Conservation (phyloP, 2,797 vertebrate genomes). For the Microctenopoma lineatum region DNA sequence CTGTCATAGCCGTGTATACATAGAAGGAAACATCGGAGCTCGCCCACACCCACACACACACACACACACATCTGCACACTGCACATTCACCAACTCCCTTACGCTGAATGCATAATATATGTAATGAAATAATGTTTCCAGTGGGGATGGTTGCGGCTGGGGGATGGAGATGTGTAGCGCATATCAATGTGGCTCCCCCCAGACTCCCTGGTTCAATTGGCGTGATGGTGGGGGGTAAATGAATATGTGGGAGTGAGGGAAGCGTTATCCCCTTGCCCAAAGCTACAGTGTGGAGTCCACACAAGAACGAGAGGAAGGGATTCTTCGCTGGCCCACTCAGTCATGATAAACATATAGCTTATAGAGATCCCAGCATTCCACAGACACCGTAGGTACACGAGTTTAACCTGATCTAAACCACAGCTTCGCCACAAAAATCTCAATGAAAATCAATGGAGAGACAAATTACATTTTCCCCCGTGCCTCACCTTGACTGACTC, state of each 20-base stretch:
- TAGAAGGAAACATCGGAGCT: conserved; percentile 73
- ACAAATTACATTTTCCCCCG: conserved; percentile 67
- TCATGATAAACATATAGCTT: conserved; percentile 67
- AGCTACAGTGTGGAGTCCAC: conserved; percentile 78
- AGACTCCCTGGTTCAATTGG: conserved; percentile 82
- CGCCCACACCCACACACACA: conserved; percentile 73
- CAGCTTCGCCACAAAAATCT: conserved; percentile 53
- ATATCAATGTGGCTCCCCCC: conserved; percentile 82
- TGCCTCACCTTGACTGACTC: conserved; percentile 79
- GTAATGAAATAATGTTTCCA: conserved; percentile 89
- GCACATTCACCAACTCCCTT: conserved; percentile 76
- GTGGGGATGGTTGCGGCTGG: conserved; percentile 82
- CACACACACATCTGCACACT: conserved; percentile 70
- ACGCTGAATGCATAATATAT: conserved; percentile 89
- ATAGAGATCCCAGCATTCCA: conserved; percentile 3
- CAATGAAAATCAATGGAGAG: conserved; percentile 67
- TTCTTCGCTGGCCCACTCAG: conserved; percentile 56
- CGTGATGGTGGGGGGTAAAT: conserved; percentile 86
- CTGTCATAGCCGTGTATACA: conserved; percentile 80
- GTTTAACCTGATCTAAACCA: conserved; percentile 54
- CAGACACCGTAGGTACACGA: conserved; percentile 4
- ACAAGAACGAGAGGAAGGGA: conserved; percentile 56
- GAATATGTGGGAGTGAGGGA: conserved; percentile 80
- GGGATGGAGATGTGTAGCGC: conserved; percentile 80
- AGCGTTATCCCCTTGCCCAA: conserved; percentile 82